Evolutionary conservation across 2,888 invertebrate species (phyloP), one percentile per base, ranked within the genome.

Genomic region (Drosophila longiperda): DNA sequence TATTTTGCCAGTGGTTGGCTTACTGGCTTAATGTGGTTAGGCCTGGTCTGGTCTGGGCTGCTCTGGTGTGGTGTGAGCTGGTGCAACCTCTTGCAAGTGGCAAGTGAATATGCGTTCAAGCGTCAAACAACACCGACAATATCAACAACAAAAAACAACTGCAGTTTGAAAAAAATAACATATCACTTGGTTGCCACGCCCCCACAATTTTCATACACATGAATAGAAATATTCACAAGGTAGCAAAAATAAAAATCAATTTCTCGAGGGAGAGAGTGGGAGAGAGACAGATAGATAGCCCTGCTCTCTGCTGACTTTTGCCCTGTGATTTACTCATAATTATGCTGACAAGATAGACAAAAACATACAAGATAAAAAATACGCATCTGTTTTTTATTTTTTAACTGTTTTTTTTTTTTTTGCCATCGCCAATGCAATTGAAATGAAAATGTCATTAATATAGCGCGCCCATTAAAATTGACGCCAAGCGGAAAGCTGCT

Each of bases 401-500:
- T 38, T 59, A 38, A 63, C 65, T 71, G 55, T 70, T 63, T 50
- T 20, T 32, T 63, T 38, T 52, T 26, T 45, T 63, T 63, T 50
- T 58, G 58, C 50, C 61, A 54, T 42, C 66, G 66, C 66, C 83
- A 59, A 77, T 79, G 87, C 87, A 87, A 87, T 87, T 81, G 78
- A 88, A 85, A 86, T 88, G 80, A 82, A 85, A 85, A 90, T 89
- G 88, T 90, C 90, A 88, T 90, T 90, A 90, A 89, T 89, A 87
- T 79, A 73, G 86, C 78, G 68, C 79, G 82, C 85, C 86, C 87
- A 89, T 87, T 88, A 90, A 89, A 83, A 80, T 77, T 77, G 86
- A 85, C 78, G 87, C 75, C 77, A 69, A 74, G 87, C 81, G 80
- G 83, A 84, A 84, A 85, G 68, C 63, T 76, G 82, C 73, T 75